A percentile compares a stretch with the other conserved stretches of the same genome.
These are phyloP conservation scores for Lagorchestes hirsutus DNA, from an alignment of 2,797 vertebrate species.

Conservation along the genomic window DNA sequence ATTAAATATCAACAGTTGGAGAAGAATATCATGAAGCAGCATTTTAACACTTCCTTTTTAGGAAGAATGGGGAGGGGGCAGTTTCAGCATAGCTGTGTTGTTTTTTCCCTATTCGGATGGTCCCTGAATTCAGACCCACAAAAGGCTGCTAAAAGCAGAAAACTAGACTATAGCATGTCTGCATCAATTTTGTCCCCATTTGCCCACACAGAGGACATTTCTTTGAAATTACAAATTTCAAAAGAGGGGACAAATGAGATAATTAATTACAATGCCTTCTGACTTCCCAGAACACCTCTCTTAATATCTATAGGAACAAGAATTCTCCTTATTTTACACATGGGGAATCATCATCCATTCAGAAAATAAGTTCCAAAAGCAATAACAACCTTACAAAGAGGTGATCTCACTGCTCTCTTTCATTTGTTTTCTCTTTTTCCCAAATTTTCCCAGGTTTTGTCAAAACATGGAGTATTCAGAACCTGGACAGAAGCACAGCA, in stretches of 20 bases:
- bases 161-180: not conserved
- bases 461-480: not conserved
- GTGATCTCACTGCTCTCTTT: not conserved
- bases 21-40: not conserved
- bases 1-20: not conserved
- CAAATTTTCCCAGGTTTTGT: not conserved
- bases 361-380: not conserved
- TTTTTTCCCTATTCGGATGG: not conserved
- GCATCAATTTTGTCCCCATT: not conserved
- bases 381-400: not conserved
- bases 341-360: not conserved
- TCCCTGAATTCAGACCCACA: not conserved
- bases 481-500: conserved; percentile 21
- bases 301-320: conserved; percentile 8
- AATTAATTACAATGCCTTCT: not conserved
- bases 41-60: conserved; percentile 31
- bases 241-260: conserved; percentile 1
- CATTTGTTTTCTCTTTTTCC: not conserved
- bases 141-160: not conserved
- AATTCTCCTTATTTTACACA: not conserved
- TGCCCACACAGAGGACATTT: not conserved
- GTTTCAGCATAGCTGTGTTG: not conserved
- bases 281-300: not conserved
- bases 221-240: not conserved
- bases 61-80: not conserved